Evolutionary conservation across 2,888 invertebrate species (phyloP).

Genomic region (Graphium colonna): DNA sequence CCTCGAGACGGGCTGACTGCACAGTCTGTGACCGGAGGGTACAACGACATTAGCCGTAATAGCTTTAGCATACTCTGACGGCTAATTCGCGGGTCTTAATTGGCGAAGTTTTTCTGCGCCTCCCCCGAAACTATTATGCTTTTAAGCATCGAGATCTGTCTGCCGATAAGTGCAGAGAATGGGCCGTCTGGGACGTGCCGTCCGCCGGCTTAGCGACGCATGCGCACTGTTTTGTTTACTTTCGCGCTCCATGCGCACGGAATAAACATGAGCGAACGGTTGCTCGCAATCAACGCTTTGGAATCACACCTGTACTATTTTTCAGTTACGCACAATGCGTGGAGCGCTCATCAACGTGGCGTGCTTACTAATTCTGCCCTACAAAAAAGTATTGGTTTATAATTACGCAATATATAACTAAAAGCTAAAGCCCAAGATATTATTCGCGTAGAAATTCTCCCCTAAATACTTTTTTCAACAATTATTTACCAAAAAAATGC

Average conservation of each 20-base stretch:
- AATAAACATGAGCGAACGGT: constrained; percentile 35
- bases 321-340: not conserved
- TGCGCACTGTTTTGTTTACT: constrained; percentile 38
- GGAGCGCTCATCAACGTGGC: no score
- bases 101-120: constrained; percentile 46
- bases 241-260: constrained; percentile 47
- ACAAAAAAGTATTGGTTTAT: no score
- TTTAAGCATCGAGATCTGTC: constrained; percentile 54
- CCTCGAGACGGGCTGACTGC: constrained; percentile 15
- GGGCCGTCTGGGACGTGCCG: constrained; percentile 60
- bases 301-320: not conserved
- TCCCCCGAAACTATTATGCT: constrained; percentile 43
- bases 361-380: no score
- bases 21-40: constrained; percentile 15
- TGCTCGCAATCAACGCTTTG: not conserved
- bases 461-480: no score
- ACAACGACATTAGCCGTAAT: constrained; percentile 21
- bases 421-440: no score
- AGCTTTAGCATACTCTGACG: constrained; percentile 23
- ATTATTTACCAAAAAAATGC: no score
- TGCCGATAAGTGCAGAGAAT: constrained; percentile 59
- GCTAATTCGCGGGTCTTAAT: constrained; percentile 47
- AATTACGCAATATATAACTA: no score
- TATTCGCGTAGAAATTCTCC: no score
- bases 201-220: constrained; percentile 47